Percentiles rank a stretch among this genome's conserved stretches.
These are phyloP conservation scores for Cotesia glomerata DNA, from an alignment of 1,140 invertebrate species.

Conservation along the genomic window DNA sequence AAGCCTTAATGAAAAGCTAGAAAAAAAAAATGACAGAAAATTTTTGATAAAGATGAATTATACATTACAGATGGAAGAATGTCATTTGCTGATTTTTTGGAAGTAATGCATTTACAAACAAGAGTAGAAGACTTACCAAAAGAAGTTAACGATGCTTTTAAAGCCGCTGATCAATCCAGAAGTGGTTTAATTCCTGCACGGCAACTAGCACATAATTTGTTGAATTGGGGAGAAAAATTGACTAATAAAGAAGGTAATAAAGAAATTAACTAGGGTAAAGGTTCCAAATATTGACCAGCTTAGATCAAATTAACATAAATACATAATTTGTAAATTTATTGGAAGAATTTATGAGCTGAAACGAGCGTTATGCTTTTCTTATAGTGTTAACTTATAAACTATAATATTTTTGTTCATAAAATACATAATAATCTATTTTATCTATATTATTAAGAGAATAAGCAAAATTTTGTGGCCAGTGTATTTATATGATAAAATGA, in stretches of 20 bases:
- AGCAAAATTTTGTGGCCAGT: too few relatives aligned
- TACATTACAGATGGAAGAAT: conserved; percentile 80
- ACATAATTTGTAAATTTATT: too few relatives aligned
- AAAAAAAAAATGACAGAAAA: background rate
- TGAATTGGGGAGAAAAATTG: conserved; percentile 90
- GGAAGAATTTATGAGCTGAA: too few relatives aligned
- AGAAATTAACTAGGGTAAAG: background rate
- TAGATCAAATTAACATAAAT: too few relatives aligned
- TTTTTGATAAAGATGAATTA: conserved; percentile 10
- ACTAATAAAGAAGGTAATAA: conserved; percentile 82
- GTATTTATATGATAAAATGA: too few relatives aligned
- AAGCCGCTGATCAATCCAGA: conserved; percentile 77
- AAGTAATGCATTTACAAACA: conserved; percentile 92
- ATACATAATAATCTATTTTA: too few relatives aligned
- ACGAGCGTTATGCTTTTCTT: too few relatives aligned
- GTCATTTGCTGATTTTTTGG: conserved; percentile 94
- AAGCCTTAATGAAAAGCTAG: too few relatives aligned
- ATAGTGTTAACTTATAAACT: too few relatives aligned
- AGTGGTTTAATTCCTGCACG: conserved; percentile 80
- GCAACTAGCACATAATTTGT: conserved; percentile 86
- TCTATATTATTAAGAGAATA: too few relatives aligned
- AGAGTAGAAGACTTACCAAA: conserved; percentile 85
- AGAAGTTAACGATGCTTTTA: conserved; percentile 89
- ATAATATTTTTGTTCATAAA: too few relatives aligned
- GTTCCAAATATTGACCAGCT: too few relatives aligned